phyloP scores from a whole-genome alignment of 2,888 invertebrate species.

The Melanostoma mellinum region DNA sequence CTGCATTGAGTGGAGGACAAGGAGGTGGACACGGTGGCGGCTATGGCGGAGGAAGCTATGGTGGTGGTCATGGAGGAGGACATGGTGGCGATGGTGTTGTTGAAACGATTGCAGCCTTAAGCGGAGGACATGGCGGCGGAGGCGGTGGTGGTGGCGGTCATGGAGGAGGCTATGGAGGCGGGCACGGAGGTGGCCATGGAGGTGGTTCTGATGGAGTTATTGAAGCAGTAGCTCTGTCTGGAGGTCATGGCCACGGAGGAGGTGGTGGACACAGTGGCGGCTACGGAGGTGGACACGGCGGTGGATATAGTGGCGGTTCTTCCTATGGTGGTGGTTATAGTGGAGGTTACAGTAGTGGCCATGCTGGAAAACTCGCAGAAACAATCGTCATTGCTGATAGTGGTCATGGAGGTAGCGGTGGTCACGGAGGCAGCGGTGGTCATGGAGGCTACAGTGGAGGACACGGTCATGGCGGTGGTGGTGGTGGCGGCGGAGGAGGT shows the following conservation, averaged over 20 bases:
- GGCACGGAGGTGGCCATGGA: conserved; percentile 12
- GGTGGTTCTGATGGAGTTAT: background rate
- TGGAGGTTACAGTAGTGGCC: conserved; percentile 41
- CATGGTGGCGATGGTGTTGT: conserved; percentile 18
- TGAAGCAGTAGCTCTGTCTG: conserved; percentile 6
- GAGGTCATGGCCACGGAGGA: conserved; percentile 40
- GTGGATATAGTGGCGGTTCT: conserved; percentile 27
- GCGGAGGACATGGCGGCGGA: background rate
- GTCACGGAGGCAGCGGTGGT: conserved; percentile 39
- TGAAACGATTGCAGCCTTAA: conserved; percentile 11
- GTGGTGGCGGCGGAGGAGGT: conserved; percentile 31
- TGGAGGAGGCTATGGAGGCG: conserved; percentile 16
- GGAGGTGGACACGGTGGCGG: background rate
- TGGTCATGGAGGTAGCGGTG: conserved; percentile 27
- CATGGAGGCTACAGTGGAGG: conserved; percentile 64
- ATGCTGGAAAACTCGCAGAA: conserved; percentile 51
- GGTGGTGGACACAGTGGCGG: conserved; percentile 34
- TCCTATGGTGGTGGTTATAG: background rate
- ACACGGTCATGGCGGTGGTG: conserved; percentile 44
- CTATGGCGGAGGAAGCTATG: background rate
- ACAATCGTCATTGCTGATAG: conserved; percentile 51
- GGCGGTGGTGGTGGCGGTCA: background rate
- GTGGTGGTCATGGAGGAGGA: conserved; percentile 13
- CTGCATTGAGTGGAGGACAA: background rate
- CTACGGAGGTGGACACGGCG: background rate